Evolutionary conservation across 1,140 invertebrate species (phyloP), one percentile per base, ranked within the genome.

Genomic region (Hypsibius dujardini): DNA sequence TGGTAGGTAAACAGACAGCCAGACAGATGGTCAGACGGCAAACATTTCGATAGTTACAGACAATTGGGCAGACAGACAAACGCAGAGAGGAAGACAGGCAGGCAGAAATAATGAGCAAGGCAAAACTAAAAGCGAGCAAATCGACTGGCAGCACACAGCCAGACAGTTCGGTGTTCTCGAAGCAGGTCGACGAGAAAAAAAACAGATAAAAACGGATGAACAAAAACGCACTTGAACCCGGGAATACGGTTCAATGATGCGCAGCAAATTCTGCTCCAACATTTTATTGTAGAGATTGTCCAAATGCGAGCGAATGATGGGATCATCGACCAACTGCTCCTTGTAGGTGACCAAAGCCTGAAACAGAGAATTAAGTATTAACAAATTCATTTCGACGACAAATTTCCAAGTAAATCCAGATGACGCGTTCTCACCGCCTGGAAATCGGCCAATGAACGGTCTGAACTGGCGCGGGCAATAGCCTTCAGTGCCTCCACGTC

Each of bases 231-330:
- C 91, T 84, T 97, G 90, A 1, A 99, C 95, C 77, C 88, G 84
- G 72, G 93, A 97, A 79, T 98, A 99, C 7, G 96, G 96, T 81
- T 99, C 95, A 74, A 99, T 97, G 74, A 99, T 92, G 74, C 95
- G 85, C 80, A 91, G 96, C 71, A 99, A 83, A 84, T 99, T 99
- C 80, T 99, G 95, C 80, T 99, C 95, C 76, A 99, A 81, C 90
- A 99, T 95, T 74, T 92, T 95, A 76, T 98, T 95, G 79, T 98
- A 98, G 1, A 99, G 81, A 1, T 93, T 91, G 71, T 92, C 91
- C 71, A 99, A 85, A 82, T 99, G 95, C 75, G 93, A 92, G 75
- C 89, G 84, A 0, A 99, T 92, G 73, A 99, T 96, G 71, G 90
- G 88, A 83, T 99, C 96, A 76, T 95, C 90, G 78, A 93, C 89